These are phyloP conservation scores for Micromussa lordhowensis DNA, from an alignment of 92 coral and sea anemone species.

Conservation along the genomic window DNA sequence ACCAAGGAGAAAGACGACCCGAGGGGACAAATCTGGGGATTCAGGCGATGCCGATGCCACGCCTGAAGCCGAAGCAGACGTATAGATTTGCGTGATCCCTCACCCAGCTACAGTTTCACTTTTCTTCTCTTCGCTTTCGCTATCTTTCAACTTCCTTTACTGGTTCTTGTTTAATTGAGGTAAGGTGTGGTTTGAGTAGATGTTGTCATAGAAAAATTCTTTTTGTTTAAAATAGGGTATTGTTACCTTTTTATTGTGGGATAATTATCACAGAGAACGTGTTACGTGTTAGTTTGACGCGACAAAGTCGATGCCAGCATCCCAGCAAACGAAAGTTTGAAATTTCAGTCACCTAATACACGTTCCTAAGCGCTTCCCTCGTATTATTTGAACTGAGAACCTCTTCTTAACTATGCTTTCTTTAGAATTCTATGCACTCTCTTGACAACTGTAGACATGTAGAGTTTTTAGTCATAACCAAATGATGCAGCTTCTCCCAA, in stretches of 20 bases:
- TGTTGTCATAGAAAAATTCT: not conserved
- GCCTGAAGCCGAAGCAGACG: conserved; percentile 32
- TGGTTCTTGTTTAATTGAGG: conserved; percentile 1
- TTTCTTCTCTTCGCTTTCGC: not conserved
- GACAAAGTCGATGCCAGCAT: not conserved
- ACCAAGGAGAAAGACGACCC: conserved; percentile 67
- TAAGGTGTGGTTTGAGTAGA: not conserved
- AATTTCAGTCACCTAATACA: not conserved
- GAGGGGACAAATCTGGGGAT: conserved; percentile 25
- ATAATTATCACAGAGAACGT: not conserved
- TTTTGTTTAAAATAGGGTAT: not conserved
- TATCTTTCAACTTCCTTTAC: conserved; percentile 4
- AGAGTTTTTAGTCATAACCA: conserved; percentile 14
- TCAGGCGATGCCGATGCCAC: conserved; percentile 25
- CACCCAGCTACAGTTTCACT: conserved; percentile 11
- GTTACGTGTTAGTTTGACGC: not conserved
- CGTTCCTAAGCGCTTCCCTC: not conserved
- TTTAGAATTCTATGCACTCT: not conserved
- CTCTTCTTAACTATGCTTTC: not conserved
- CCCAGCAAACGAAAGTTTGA: not conserved
- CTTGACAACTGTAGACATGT: not conserved
- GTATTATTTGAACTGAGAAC: not conserved
- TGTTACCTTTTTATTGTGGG: not conserved
- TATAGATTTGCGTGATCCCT: conserved; percentile 10
- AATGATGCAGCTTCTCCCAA: not conserved